phyloP scores from a whole-genome alignment of 2,797 vertebrate species.

The Rhabdomys pumilio region DNA sequence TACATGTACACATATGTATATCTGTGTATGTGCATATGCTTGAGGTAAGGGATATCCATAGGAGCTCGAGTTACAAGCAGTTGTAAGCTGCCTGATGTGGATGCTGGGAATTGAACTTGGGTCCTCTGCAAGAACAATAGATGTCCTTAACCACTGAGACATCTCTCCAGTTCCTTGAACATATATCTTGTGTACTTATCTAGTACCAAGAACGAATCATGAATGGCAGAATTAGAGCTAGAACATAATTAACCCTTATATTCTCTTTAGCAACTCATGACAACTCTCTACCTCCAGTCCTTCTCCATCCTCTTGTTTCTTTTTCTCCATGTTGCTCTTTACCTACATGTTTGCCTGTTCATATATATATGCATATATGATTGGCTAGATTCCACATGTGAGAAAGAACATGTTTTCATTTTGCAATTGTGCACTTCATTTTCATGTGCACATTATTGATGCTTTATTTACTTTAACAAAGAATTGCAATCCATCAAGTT shows the following conservation, averaged over 20 bases:
- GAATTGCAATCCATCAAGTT: background rate
- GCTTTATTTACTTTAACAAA: background rate
- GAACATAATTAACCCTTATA: background rate
- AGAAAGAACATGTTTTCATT: background rate
- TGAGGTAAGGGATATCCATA: background rate
- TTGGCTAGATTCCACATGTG: background rate
- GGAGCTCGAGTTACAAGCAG: background rate
- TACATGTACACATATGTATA: background rate
- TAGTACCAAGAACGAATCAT: background rate
- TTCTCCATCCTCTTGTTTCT: background rate
- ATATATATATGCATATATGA: background rate
- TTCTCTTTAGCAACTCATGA: background rate
- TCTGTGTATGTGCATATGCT: background rate
- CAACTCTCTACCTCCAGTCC: background rate
- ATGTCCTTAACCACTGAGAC: background rate
- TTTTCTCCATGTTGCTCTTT: background rate
- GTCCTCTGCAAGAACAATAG: background rate
- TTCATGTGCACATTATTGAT: background rate
- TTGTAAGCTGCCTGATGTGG: background rate
- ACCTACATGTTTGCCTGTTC: too few relatives aligned
- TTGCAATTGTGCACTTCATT: background rate
- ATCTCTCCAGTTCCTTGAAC: background rate
- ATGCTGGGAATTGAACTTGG: background rate
- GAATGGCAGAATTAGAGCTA: background rate
- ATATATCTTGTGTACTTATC: background rate